Conservation (phyloP, 92 coral and sea anemone genomes). For the Palythoa grandiflora region DNA sequence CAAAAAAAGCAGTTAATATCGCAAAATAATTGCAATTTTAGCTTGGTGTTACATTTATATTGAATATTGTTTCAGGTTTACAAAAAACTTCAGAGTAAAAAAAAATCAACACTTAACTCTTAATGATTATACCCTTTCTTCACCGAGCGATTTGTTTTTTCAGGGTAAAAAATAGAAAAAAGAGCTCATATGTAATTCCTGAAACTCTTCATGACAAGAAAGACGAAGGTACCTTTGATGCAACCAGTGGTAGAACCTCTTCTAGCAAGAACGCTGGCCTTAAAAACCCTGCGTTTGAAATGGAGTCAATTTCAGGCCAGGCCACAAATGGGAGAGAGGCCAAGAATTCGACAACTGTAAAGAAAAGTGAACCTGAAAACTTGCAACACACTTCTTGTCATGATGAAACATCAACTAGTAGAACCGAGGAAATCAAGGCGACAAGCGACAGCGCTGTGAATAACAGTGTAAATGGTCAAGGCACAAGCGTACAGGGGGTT, state of each 20-base stretch:
- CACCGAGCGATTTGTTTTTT: neutral
- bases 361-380: neutral
- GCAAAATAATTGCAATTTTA: too few relatives aligned
- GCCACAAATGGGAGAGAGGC: neutral
- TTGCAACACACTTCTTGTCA: neutral
- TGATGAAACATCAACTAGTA: neutral
- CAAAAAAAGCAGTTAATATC: too few relatives aligned
- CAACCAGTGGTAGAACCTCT: neutral
- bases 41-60: neutral
- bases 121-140: neutral
- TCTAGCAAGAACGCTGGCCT: neutral
- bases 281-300: conserved; percentile 35
- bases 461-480: neutral
- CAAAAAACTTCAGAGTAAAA: neutral
- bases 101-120: neutral
- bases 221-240: neutral
- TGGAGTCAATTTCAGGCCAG: neutral
- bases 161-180: conserved; percentile 22
- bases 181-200: conserved; percentile 21
- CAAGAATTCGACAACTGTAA: neutral
- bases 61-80: neutral
- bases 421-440: neutral
- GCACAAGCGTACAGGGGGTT: neutral
- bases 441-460: neutral
- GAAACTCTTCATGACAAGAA: neutral